Conservation (phyloP, 2,888 invertebrate genomes). For the Erebia epiphron region DNA sequence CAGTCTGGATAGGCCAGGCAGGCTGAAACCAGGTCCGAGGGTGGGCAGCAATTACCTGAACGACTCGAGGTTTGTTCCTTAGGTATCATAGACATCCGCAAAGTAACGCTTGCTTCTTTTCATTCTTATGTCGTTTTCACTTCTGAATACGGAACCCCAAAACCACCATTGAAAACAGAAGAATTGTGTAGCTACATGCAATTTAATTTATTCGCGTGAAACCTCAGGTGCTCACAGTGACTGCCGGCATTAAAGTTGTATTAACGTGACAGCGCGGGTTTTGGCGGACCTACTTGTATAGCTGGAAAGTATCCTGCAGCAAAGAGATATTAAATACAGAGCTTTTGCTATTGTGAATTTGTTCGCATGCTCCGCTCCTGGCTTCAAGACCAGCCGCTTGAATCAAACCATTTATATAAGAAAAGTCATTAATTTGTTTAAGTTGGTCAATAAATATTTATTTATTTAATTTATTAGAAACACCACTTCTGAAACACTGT, state of each 20-base stretch:
- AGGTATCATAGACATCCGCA: too few relatives aligned
- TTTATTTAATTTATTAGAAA: too few relatives aligned
- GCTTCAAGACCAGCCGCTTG: too few relatives aligned
- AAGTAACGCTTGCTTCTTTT: too few relatives aligned
- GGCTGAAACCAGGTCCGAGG: too few relatives aligned
- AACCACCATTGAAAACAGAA: background rate
- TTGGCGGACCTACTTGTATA: background rate
- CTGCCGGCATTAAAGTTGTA: background rate
- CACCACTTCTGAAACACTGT: too few relatives aligned
- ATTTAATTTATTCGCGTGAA: constrained; percentile 11
- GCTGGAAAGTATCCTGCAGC: background rate
- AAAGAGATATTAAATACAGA: constrained; percentile 1
- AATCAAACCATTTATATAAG: background rate
- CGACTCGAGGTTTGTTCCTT: too few relatives aligned
- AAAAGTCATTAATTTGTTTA: too few relatives aligned
- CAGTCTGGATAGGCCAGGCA: too few relatives aligned
- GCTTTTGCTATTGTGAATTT: background rate
- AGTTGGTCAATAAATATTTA: too few relatives aligned
- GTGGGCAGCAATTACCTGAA: too few relatives aligned
- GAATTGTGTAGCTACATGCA: background rate
- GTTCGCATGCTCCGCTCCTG: background rate
- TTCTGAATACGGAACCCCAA: background rate
- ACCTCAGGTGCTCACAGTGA: constrained; percentile 3
- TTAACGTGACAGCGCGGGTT: background rate
- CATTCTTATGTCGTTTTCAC: too few relatives aligned